Conservation (phyloP, 2,888 invertebrate species). For the Labia minor region DNA sequence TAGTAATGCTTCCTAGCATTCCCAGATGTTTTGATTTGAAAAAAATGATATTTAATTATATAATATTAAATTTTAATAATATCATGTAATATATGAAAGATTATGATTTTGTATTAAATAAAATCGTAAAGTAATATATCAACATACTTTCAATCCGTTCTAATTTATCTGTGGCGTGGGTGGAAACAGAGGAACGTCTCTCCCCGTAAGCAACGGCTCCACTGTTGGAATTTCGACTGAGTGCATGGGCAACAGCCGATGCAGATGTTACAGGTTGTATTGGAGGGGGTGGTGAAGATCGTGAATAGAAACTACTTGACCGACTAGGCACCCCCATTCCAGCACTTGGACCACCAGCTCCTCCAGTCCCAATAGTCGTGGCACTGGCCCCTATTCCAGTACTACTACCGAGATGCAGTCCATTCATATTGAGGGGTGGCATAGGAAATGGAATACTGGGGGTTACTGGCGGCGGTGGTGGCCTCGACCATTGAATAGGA, state of each 20-base stretch:
- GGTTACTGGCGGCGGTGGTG: conserved; percentile 51
- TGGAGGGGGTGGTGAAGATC: conserved; percentile 57
- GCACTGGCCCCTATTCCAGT: background rate
- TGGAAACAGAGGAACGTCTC: conserved; percentile 47
- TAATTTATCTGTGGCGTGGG: conserved; percentile 56
- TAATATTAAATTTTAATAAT: too few species aligned
- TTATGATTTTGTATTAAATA: too few species aligned
- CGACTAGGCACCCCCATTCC: conserved; percentile 13
- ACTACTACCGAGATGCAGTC: background rate
- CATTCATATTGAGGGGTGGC: background rate
- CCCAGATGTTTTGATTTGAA: too few species aligned
- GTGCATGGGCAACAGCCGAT: conserved; percentile 18
- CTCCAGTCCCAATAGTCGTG: too few species aligned
- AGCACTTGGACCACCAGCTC: background rate
- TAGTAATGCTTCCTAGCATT: too few species aligned
- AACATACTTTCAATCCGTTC: conserved; percentile 44
- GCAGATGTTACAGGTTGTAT: conserved; percentile 43
- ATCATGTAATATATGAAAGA: too few species aligned
- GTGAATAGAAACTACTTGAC: conserved; percentile 31
- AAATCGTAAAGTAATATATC: conserved; percentile 13
- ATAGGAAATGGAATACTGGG: conserved; percentile 29
- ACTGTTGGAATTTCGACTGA: conserved; percentile 15
- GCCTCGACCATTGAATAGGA: conserved; percentile 47
- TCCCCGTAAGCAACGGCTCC: conserved; percentile 20
- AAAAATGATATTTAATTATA: too few species aligned